Evolutionary conservation across 2,797 vertebrate species (phyloP), one percentile per base, ranked within the genome.

Genomic region (Smutsia temminckii): DNA sequence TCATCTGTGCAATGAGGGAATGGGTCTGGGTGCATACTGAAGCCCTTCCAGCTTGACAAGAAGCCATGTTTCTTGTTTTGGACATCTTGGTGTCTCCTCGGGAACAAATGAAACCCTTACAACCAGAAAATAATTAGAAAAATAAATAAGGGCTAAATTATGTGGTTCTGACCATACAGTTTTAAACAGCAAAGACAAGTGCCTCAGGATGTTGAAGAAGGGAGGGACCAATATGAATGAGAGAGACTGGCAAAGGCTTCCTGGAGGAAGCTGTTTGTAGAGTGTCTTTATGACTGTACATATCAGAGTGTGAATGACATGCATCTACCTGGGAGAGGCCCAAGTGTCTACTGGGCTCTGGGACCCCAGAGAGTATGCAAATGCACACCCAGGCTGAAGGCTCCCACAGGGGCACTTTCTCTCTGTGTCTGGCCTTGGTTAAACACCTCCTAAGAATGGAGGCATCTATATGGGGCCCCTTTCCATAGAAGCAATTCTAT

Each of bases 401-500:
- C 0, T 27, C 32, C 42, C 64, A 8, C 27, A 1, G 11, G 37
- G 42, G 6, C 29, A 59, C 42, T 51, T 87, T 69, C 12, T 86
- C 55, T 61, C 32, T 72, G 57, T 27, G 29, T 72, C 69, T 91
- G 80, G n/a, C 63, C 90, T 93, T 27, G 49, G 29, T 20, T 55
- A 34, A 81, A 68, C 34, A 46, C n/a, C 77, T 63, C 21, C 75
- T 66, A 12, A 87, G 75, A 85, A 81, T 85, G 64, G 23, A 34
- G 68, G 21, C n/a, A 59, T 69, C 69, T 69, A 3, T 9, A 4
- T 75, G 55, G 71, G 27, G 64, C 14, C 49, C 51, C 74, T 83
- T 83, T 89, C 59, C 64, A 42, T 17, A 46, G n/a, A 93, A 34
- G 63, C 59, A 92, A 80, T 95, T 96, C 79, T 89, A n/a, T 29